Evolutionary conservation across 2,888 invertebrate species (phyloP), one percentile per base, ranked within the genome.

Genomic region (Plagodis dolabraria): DNA sequence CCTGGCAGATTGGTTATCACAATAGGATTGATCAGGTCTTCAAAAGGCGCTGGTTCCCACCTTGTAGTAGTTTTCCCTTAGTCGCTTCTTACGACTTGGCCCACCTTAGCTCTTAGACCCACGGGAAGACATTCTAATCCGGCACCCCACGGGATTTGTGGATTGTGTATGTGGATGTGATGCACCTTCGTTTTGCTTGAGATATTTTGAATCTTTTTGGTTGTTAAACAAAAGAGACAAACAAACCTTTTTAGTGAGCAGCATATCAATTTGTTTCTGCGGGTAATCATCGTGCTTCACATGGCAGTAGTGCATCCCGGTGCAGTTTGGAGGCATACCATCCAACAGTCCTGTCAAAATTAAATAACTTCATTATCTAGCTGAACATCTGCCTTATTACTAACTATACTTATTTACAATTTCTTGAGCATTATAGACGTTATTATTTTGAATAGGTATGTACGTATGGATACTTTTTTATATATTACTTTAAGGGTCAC

Each of bases 201-300:
- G 2, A 22, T 22, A 1, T 22, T 22, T 22, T 22, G 22, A n/a
- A n/a, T n/a, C n/a, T n/a, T n/a, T n/a, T n/a, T n/a, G n/a, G n/a
- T n/a, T n/a, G n/a, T n/a, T n/a, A 22, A 22, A 22, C 22, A 22
- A 10, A 2, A 7, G 0, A 40, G 10, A 10, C 10, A 5, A 40
- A 40, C 40, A 5, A 33, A 63, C 63, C 56, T 34, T 46, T 0
- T 44, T 44, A 44, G 48, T n/a, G 6, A 62, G 12, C 10, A 65
- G 38, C 1, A 10, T 5, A 5, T 56, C 51, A 7, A 66, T 50
- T 2, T 36, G 12, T 7, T 53, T 34, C 0, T 65, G 54, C 6
- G 67, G 69, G 45, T 69, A 66, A 1, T 35, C 10, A 0, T 45
- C 46, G n/a, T 57, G 58, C 34, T 53, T 59, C 4, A 53, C 47